Conservation (phyloP, 2,113 vertebrate species). For the Chloropsis cyanopogon region DNA sequence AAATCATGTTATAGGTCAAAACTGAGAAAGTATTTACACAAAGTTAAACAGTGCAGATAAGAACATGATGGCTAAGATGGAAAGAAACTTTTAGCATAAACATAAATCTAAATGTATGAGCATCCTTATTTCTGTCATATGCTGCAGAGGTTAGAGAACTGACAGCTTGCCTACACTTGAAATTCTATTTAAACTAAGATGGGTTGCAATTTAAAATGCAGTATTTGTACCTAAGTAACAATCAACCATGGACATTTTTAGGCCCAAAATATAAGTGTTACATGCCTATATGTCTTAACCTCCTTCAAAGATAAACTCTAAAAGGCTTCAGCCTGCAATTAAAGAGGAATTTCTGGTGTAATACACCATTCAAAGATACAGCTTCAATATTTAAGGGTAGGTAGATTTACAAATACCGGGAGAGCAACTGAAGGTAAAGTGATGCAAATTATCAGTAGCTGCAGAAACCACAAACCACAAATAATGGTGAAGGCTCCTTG, state of each 20-base stretch:
- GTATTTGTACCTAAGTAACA: constrained; percentile 21
- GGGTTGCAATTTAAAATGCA: background rate
- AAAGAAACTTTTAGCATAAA: background rate
- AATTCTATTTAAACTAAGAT: constrained; percentile 24
- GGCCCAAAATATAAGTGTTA: background rate
- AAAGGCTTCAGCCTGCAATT: background rate
- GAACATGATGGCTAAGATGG: background rate
- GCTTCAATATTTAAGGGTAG: background rate
- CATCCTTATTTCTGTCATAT: background rate
- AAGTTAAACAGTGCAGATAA: background rate
- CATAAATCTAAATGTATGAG: background rate
- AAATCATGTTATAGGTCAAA: background rate
- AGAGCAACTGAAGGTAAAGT: background rate
- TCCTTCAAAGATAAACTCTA: background rate
- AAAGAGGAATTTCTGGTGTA: background rate
- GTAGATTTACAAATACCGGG: background rate
- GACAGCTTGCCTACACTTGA: constrained; percentile 22
- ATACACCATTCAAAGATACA: background rate
- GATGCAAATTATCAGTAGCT: background rate
- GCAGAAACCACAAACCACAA: background rate
- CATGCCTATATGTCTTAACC: background rate
- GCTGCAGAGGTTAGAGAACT: background rate
- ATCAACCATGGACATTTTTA: background rate
- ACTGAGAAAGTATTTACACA: background rate
- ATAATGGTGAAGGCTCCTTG: background rate